phyloP scores from a whole-genome alignment of 2,888 invertebrate species.

The Lochmaea crataegi region DNA sequence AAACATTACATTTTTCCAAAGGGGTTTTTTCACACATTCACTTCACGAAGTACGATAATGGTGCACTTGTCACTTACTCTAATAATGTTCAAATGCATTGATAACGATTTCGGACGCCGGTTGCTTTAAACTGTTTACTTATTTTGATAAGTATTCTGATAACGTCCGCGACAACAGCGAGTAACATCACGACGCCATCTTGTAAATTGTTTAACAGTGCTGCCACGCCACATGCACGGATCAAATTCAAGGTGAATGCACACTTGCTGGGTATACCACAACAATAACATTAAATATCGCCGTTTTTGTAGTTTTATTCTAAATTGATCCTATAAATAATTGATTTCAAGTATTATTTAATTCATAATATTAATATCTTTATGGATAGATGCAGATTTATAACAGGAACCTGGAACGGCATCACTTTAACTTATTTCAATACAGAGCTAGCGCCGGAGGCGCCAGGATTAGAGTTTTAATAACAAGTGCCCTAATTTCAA shows the following conservation, averaged over 20 bases:
- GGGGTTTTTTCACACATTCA: slow-evolving; percentile 55
- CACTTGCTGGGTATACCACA: slow-evolving; percentile 20
- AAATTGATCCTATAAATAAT: neutral
- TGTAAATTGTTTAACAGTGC: slow-evolving; percentile 52
- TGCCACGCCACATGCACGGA: slow-evolving; percentile 37
- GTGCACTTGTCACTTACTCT: slow-evolving; percentile 44
- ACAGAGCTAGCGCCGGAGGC: neutral
- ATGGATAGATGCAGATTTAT: neutral
- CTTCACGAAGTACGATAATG: slow-evolving; percentile 44
- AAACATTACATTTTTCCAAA: slow-evolving; percentile 63
- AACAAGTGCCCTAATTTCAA: neutral
- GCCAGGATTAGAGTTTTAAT: slow-evolving; percentile 3
- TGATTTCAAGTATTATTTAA: neutral
- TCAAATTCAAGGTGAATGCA: slow-evolving; percentile 25
- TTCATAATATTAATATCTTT: neutral
- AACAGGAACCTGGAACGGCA: neutral
- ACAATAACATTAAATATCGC: slow-evolving; percentile 25
- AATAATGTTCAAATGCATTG: slow-evolving; percentile 48
- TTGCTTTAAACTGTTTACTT: slow-evolving; percentile 53
- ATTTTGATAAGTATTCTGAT: slow-evolving; percentile 51
- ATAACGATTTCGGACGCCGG: slow-evolving; percentile 46
- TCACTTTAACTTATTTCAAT: neutral
- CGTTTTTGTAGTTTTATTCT: slow-evolving; percentile 7
- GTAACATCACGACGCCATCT: slow-evolving; percentile 61
- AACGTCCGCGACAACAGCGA: slow-evolving; percentile 56